Evolutionary conservation across 2,888 invertebrate genomes (phyloP).

Genomic region (Diachrysia chrysitis): DNA sequence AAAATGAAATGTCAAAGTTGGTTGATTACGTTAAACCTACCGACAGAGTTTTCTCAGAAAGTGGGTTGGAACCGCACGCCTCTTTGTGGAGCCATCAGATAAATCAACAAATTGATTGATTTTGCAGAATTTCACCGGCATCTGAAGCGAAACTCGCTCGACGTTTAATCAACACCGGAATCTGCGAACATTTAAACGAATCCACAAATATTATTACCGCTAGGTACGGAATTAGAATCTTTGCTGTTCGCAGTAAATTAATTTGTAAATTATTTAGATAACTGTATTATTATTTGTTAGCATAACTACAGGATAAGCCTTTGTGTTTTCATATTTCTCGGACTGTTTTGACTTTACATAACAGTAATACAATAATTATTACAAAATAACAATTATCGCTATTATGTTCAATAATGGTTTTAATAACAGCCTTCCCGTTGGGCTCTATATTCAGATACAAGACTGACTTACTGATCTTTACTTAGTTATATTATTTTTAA

Average conservation of each 20-base stretch:
- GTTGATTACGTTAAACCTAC: not conserved
- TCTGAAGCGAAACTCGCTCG: conserved; percentile 21
- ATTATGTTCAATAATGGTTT: too few species aligned
- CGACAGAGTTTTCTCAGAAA: not conserved
- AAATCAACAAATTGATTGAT: conserved; percentile 54
- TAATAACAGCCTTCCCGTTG: too few species aligned
- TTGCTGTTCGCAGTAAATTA: not conserved
- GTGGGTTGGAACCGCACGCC: not conserved
- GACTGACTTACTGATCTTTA: too few species aligned
- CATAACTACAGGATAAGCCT: not conserved
- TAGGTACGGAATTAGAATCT: not conserved
- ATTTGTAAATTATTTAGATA: not conserved
- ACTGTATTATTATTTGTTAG: not conserved
- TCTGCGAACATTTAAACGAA: conserved; percentile 15
- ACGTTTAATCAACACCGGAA: conserved; percentile 42
- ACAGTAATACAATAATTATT: too few species aligned
- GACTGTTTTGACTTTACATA: not conserved
- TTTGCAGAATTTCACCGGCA: conserved; percentile 40
- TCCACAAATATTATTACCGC: conserved; percentile 33
- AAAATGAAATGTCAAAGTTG: conserved; percentile 7
- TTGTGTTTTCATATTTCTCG: not conserved
- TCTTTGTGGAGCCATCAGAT: conserved; percentile 25
- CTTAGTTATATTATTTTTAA: not conserved
- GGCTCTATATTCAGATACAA: too few species aligned
- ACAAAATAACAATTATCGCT: too few species aligned